Base-by-base conservation (phyloP, 1,140 invertebrate species). In the Zaprionus ghesquierei region DNA sequence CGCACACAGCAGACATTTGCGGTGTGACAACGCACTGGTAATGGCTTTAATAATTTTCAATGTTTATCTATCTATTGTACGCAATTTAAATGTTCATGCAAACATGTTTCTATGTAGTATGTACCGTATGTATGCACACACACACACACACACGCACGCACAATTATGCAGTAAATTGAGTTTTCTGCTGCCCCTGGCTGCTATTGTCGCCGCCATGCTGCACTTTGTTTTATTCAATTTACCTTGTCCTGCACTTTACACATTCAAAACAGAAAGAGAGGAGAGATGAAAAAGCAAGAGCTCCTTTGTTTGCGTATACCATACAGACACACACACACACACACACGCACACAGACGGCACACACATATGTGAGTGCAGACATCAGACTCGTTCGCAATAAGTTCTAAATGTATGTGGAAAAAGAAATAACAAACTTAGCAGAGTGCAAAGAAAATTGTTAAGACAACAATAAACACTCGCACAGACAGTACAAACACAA, bases 261-360 rank as follows among this genome's bases (percentile, higher is more conserved):
- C 73, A 62, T 56, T 51, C 31, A 73, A 61, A 69, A 69, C 64
- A 69, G 64, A 69, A 61, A 61, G 41, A 61, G 70, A 73, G 29
- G 41, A 53, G 20, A 69, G 64, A 65, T 73, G 50, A 68, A 72
- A 71, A 76, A 23, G 56, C 64, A 62, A 81, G 68, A 84, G 79
- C 74, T 85, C 77, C 81, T 86, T 85, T 85, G 81, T 84, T 84
- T 84, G 81, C 73, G 69, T 69, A 63, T 71, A 77, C 60, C 75
- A 53, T 35, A 61, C 55, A 65, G 50, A 41, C 22, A 55, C 50
- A 63, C 22, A 46, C 31, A 35, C 58, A 55, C 46, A 54, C 22
- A 22, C 50, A 35, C 25, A 53, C 18, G 12, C 3, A 56, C 69
- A 58, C 41, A 38, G 6, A 20, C 20, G 23, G 23, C 44, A 64